Conservation (phyloP, 2,113 vertebrate species). For the Odontesthes bonariensis region DNA sequence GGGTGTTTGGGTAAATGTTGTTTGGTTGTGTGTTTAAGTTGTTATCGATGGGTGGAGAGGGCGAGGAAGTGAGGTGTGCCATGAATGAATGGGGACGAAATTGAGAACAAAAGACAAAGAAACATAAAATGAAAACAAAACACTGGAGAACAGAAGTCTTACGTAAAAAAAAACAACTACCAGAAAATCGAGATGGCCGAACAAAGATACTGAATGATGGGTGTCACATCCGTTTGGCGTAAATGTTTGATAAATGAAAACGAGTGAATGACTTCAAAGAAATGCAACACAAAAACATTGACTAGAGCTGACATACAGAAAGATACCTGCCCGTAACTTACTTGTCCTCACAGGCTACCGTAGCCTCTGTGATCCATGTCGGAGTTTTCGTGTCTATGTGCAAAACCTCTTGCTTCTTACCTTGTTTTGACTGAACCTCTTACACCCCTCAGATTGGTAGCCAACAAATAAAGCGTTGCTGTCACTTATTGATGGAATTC, state of each 20-base stretch:
- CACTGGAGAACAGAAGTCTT: conserved; percentile 68
- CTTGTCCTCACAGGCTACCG: conserved; percentile 70
- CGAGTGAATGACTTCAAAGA: conserved; percentile 72
- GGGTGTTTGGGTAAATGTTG: conserved; percentile 65
- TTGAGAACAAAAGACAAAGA: conserved; percentile 85
- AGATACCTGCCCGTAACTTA: conserved; percentile 70
- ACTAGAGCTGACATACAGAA: conserved; percentile 66
- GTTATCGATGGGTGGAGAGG: conserved; percentile 67
- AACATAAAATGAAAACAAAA: conserved; percentile 82
- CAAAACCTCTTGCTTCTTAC: conserved; percentile 55
- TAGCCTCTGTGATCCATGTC: conserved; percentile 62
- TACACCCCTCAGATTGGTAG: conserved; percentile 73
- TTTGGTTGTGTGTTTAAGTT: conserved; percentile 64
- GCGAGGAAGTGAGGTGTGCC: conserved; percentile 67
- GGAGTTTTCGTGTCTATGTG: conserved; percentile 63
- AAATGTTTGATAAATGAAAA: conserved; percentile 84
- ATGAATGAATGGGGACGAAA: conserved; percentile 80
- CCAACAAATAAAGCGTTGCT: conserved; percentile 36
- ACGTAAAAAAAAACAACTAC: conserved; percentile 5
- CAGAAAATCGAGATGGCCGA: conserved; percentile 66
- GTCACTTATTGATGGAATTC: background rate
- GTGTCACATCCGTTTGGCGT: conserved; percentile 82
- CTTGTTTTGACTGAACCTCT: conserved; percentile 56
- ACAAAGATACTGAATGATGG: conserved; percentile 84
- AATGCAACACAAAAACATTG: conserved; percentile 68